Evolutionary conservation across 2,797 vertebrate genomes (phyloP).

Genomic region (Oryzias sinensis): DNA sequence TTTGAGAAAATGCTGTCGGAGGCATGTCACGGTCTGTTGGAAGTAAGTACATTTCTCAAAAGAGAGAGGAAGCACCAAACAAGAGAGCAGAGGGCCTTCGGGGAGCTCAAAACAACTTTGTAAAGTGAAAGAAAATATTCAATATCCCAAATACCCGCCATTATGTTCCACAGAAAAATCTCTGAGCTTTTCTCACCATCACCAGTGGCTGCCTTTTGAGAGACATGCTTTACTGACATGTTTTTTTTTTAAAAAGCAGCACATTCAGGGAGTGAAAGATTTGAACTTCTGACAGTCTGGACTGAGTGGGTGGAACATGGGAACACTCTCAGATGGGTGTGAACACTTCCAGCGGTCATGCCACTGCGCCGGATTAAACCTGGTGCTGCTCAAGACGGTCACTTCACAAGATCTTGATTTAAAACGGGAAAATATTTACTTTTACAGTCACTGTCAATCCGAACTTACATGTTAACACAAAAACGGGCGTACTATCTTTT

Average conservation of each 20-base stretch:
- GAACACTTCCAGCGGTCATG: slow-evolving; percentile 19
- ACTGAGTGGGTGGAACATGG: slow-evolving; percentile 36
- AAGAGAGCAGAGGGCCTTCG: slow-evolving; percentile 40
- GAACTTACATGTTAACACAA: slow-evolving; percentile 7
- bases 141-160: slow-evolving; percentile 33
- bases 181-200: slow-evolving; percentile 31
- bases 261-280: slow-evolving; percentile 35
- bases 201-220: slow-evolving; percentile 42
- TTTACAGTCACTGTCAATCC: slow-evolving; percentile 8
- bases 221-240: slow-evolving; percentile 46
- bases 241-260: slow-evolving; percentile 15
- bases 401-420: slow-evolving; percentile 17
- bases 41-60: slow-evolving; percentile 19
- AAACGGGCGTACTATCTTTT: background rate
- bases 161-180: slow-evolving; percentile 37
- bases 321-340: slow-evolving; percentile 37
- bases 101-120: slow-evolving; percentile 37
- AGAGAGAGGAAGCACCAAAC: slow-evolving; percentile 32
- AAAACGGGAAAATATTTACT: slow-evolving; percentile 26
- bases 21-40: slow-evolving; percentile 34
- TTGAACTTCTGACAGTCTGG: slow-evolving; percentile 53
- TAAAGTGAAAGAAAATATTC: slow-evolving; percentile 39
- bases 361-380: slow-evolving; percentile 40
- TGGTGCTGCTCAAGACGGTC: slow-evolving; percentile 10
- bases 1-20: slow-evolving; percentile 33